These are phyloP conservation scores for Suricata suricatta DNA, from an alignment of 2,113 vertebrate species.

Conservation along the genomic window DNA sequence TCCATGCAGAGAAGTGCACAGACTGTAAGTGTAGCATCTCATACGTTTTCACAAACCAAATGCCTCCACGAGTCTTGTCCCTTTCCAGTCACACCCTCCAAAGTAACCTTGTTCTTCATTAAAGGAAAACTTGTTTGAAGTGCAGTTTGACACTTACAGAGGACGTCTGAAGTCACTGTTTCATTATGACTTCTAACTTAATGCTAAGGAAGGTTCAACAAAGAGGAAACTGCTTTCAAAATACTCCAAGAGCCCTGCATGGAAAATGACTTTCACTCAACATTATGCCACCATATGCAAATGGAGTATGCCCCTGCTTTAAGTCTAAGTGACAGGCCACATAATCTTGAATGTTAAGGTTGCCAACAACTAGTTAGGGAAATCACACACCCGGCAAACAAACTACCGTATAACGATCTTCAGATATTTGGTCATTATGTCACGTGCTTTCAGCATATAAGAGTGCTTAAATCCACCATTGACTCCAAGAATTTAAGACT, in stretches of 20 bases:
- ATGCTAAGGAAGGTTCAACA: neutral
- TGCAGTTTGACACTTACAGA: neutral
- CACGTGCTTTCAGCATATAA: neutral
- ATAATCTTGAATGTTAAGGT: neutral
- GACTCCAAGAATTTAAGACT: neutral
- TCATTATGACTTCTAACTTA: constrained; percentile 28
- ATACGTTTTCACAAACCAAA: neutral
- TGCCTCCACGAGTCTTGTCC: neutral
- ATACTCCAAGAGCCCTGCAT: neutral
- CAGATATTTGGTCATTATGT: neutral
- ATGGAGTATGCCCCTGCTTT: neutral
- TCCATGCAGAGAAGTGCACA: neutral
- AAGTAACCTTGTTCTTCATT: neutral
- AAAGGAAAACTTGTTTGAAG: neutral
- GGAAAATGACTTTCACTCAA: constrained; percentile 20
- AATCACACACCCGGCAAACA: neutral
- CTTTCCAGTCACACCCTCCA: no score
- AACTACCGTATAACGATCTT: neutral
- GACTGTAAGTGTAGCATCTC: neutral
- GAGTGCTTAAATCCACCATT: neutral
- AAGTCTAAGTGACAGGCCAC: neutral
- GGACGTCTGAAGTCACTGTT: neutral
- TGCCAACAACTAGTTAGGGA: neutral
- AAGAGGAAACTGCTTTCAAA: constrained; percentile 13
- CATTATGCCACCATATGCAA: neutral